Conservation (phyloP, 2,797 vertebrate genomes). For the Bradypus variegatus region DNA sequence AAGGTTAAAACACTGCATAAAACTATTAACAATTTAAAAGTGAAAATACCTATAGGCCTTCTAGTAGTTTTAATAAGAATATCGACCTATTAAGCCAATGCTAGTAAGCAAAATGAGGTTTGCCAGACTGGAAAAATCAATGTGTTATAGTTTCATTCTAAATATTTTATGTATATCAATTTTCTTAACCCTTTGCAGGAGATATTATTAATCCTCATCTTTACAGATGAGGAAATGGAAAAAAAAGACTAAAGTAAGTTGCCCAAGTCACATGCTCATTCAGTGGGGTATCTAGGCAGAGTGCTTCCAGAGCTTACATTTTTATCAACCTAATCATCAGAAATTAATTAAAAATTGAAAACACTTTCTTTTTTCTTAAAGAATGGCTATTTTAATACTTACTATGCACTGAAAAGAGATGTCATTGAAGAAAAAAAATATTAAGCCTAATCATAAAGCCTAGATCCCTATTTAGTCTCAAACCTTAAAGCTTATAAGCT, state of each 20-base stretch:
- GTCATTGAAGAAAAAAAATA: background rate
- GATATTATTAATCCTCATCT: background rate
- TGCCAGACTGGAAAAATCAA: background rate
- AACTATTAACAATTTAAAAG: background rate
- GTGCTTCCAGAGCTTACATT: background rate
- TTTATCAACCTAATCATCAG: background rate
- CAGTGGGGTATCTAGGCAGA: background rate
- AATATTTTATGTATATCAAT: background rate
- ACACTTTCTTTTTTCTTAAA: background rate
- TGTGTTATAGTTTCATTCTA: background rate
- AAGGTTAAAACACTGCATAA: background rate
- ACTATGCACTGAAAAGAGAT: background rate
- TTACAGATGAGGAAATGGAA: background rate
- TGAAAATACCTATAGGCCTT: background rate
- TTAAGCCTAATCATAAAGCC: background rate
- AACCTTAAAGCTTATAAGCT: background rate
- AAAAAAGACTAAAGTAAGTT: background rate
- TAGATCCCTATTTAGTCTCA: background rate
- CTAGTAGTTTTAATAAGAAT: background rate
- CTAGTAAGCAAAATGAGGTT: background rate
- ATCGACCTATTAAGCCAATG: background rate
- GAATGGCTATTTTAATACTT: background rate
- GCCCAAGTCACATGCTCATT: background rate
- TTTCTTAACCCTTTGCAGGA: background rate
- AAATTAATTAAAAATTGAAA: conserved; percentile 31